Evolutionary conservation across 2,888 invertebrate species (phyloP), one percentile per base, ranked within the genome.

Genomic region (Linyphia triangularis): DNA sequence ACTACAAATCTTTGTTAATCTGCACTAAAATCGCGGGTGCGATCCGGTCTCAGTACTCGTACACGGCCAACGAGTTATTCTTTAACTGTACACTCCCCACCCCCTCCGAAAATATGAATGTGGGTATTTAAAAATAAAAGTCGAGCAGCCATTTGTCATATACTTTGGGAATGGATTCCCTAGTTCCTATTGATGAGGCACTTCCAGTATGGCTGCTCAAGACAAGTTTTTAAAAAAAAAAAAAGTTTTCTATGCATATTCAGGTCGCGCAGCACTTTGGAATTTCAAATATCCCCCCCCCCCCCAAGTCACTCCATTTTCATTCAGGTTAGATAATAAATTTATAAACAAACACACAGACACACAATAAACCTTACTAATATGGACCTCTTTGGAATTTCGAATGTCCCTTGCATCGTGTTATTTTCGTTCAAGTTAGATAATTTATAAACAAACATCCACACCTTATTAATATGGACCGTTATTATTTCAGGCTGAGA

Each of bases 191-290:
- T 40, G 28, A 72, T 43, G 72, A 33, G 72, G 85, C 85, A 85
- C 85, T 85, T 85, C 85, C 85, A 79, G 26, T 65, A 72, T 79
- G 85, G 40, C 85, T 85, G 85, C 72, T 85, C 78, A n/a, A 19
- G 24, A 65, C 2, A 26, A 33, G 16, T 28, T 40, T 61, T 59
- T 33, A 65, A 43, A 28, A 3, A 3, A 40, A 40, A 51, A n/a
- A 3, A 40, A 40, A 51, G 51, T 51, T 26, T 61, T 75, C 24
- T 57, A 30, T 22, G 22, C 26, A 30, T 22, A 16, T 9, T 30
- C 40, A 28, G 10, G 28, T 13, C 37, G 72, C 65, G 63, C 22
- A 57, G 85, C 57, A 79, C 85, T 85, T 85, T 85, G 85, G 85
- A 85, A 85, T 77, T 77, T 19, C 37, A 24, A 26, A 63, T 13